These are phyloP conservation scores for Platichthys flesus DNA, from an alignment of 2,113 vertebrate species.

Conservation along the genomic window DNA sequence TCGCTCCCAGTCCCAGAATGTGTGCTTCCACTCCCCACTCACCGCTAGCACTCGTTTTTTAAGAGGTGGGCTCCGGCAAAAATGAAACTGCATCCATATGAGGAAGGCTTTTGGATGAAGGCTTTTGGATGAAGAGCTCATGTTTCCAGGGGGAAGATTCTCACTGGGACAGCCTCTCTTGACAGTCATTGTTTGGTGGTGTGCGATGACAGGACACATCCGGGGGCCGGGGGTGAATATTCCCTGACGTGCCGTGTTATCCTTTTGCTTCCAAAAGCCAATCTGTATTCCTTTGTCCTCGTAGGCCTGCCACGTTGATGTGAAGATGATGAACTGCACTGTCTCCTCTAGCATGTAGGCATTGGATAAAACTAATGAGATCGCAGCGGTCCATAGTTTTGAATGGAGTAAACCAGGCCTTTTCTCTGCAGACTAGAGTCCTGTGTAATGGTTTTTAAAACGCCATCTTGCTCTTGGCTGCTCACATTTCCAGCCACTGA, in stretches of 20 bases:
- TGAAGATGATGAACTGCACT: slow-evolving; percentile 62
- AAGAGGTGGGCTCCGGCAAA: slow-evolving; percentile 62
- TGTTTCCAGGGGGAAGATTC: slow-evolving; percentile 29
- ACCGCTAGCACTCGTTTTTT: slow-evolving; percentile 55
- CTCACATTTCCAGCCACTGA: slow-evolving; percentile 66
- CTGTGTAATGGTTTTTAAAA: slow-evolving; percentile 61
- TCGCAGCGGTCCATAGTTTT: slow-evolving; percentile 28
- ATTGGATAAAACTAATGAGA: slow-evolving; percentile 56
- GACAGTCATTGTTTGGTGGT: slow-evolving; percentile 45
- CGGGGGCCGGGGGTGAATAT: slow-evolving; percentile 37
- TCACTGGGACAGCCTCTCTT: slow-evolving; percentile 29
- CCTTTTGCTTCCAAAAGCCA: slow-evolving; percentile 27
- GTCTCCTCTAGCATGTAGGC: slow-evolving; percentile 37
- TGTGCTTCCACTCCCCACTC: slow-evolving; percentile 67
- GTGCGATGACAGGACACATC: slow-evolving; percentile 51
- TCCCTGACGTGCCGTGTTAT: slow-evolving; percentile 18
- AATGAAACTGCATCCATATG: slow-evolving; percentile 56
- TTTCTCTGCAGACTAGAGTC: slow-evolving; percentile 38
- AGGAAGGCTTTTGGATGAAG: slow-evolving; percentile 50
- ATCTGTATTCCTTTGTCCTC: slow-evolving; percentile 54
- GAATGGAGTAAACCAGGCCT: slow-evolving; percentile 14
- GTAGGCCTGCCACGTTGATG: slow-evolving; percentile 33
- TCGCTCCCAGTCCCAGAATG: slow-evolving; percentile 64
- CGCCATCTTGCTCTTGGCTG: slow-evolving; percentile 45
- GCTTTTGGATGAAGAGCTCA: slow-evolving; percentile 51